Percentiles rank a stretch among this genome's conserved stretches.
phyloP scores from a whole-genome alignment of 2,888 invertebrate species.

The Drosophila austrosaltans region DNA sequence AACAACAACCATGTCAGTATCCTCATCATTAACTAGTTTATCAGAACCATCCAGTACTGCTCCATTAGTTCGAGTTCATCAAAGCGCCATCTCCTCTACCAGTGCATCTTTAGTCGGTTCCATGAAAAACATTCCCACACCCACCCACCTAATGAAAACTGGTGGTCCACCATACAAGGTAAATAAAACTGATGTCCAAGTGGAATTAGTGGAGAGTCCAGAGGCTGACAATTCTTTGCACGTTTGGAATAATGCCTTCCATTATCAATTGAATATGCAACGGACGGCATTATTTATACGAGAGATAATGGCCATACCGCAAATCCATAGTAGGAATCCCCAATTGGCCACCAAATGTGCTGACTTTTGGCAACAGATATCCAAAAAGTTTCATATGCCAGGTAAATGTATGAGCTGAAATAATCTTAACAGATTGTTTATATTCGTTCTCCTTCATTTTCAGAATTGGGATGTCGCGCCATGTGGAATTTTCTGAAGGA shows the following conservation, averaged over 20 bases:
- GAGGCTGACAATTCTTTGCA: conserved; percentile 40
- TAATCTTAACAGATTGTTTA: background rate
- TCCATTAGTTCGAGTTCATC: conserved; percentile 17
- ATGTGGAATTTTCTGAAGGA: conserved; percentile 66
- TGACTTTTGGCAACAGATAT: conserved; percentile 60
- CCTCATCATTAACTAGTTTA: no score
- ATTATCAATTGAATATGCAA: conserved; percentile 55
- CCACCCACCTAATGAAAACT: no score
- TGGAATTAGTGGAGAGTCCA: conserved; percentile 49
- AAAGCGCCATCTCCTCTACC: background rate
- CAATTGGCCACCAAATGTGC: conserved; percentile 20
- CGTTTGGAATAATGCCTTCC: conserved; percentile 32
- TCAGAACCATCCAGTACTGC: background rate
- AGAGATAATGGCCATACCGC: conserved; percentile 69
- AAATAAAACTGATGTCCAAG: conserved; percentile 43
- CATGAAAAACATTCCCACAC: background rate
- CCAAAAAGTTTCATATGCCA: conserved; percentile 58
- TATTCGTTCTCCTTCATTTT: background rate
- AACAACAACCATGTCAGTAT: background rate
- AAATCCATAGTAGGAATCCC: conserved; percentile 56
- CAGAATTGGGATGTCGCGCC: conserved; percentile 60
- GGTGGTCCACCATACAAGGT: background rate
- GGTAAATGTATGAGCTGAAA: conserved; percentile 42
- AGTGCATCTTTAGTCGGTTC: no score
- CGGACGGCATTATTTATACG: conserved; percentile 62